phyloP scores from a whole-genome alignment of 2,797 vertebrate genomes.

The Craterocephalus amniculus region DNA sequence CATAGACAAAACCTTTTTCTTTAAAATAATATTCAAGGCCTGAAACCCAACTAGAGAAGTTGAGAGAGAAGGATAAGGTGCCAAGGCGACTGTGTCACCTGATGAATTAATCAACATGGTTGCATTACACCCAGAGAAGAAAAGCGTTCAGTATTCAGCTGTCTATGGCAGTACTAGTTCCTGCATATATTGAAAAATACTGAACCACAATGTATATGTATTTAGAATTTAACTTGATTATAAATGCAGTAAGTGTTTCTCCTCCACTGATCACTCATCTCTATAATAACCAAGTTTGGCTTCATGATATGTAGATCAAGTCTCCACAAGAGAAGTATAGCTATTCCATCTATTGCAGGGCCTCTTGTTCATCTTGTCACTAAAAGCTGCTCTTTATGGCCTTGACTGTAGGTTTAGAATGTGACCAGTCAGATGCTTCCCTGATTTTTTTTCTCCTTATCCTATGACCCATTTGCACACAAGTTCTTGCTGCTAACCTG shows the following conservation, averaged over 20 bases:
- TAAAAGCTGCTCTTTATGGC: neutral
- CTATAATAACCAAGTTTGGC: neutral
- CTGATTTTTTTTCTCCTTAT: neutral
- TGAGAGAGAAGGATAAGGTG: conserved; percentile 21
- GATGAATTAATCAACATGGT: conserved; percentile 68
- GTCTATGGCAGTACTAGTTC: neutral
- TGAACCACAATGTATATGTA: neutral
- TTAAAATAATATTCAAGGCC: neutral
- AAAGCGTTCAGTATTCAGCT: conserved; percentile 16
- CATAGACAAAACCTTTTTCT: neutral
- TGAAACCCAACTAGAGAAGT: conserved; percentile 29
- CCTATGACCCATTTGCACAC: neutral
- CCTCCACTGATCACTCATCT: neutral
- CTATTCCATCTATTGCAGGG: neutral
- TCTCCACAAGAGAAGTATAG: neutral
- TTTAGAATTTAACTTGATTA: neutral
- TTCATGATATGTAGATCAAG: neutral
- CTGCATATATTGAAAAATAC: neutral
- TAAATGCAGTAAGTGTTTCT: neutral
- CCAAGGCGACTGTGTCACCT: conserved; percentile 35
- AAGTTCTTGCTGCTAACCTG: neutral
- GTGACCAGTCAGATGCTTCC: neutral
- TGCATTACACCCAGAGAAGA: conserved; percentile 49
- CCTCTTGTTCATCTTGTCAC: neutral
- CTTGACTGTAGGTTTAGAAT: neutral